A percentile compares a stretch with the other conserved stretches of the same genome.
Evolutionary conservation across 2,797 vertebrate genomes (phyloP).

Genomic region (Coregonus ussuriensis): DNA sequence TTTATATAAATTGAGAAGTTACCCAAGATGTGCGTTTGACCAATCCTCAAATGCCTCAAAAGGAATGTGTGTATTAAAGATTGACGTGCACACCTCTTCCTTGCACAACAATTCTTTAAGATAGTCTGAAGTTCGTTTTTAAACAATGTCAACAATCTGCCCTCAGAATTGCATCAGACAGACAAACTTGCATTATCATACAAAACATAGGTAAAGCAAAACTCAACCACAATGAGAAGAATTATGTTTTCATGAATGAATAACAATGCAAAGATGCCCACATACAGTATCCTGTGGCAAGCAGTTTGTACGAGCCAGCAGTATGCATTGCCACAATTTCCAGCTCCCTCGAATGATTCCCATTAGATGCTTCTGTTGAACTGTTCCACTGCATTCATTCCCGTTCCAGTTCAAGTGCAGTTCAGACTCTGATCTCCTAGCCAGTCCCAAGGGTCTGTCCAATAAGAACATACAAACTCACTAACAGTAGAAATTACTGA

Average conservation of each 20-base stretch:
- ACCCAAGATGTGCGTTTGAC: no score
- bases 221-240: background rate
- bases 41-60: no score
- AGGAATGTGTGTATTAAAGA: background rate
- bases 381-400: slow-evolving; percentile 44
- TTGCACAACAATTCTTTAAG: background rate
- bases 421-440: slow-evolving; percentile 59
- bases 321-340: background rate
- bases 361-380: slow-evolving; percentile 54
- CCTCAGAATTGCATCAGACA: background rate
- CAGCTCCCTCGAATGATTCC: slow-evolving; percentile 27
- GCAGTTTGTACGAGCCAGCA: background rate
- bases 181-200: background rate
- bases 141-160: background rate
- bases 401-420: slow-evolving; percentile 60
- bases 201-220: background rate
- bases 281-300: background rate
- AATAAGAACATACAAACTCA: slow-evolving; percentile 43
- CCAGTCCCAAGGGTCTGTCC: slow-evolving; percentile 44
- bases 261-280: background rate
- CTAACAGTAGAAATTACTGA: slow-evolving; percentile 50
- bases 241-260: background rate
- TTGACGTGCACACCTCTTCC: background rate
- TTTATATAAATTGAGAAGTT: background rate
- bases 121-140: no score